A percentile compares a stretch with the other conserved stretches of the same genome.
phyloP scores from a whole-genome alignment of 2,888 invertebrate species.

The Orthosia cruda region DNA sequence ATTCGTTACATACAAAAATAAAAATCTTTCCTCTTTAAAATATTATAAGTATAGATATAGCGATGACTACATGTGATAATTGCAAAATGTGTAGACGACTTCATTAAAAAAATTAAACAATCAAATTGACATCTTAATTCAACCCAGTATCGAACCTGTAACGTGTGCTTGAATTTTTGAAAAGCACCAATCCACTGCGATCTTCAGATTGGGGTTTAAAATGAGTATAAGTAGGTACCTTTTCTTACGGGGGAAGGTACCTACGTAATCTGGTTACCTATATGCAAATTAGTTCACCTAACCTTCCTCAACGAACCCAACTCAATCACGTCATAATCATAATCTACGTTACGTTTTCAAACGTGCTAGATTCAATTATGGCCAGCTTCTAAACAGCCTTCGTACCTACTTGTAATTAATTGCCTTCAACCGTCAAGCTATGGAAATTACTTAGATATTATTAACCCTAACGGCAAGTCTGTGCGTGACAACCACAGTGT shows the following conservation, averaged over 20 bases:
- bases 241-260: no score
- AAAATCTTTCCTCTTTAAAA: no score
- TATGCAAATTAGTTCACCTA: conserved; percentile 9
- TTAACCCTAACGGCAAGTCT: conserved; percentile 5
- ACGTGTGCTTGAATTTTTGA: background rate
- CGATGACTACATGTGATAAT: no score
- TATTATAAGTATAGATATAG: no score
- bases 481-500: conserved; percentile 12
- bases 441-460: conserved; percentile 12
- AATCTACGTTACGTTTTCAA: conserved; percentile 5
- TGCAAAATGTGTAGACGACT: no score
- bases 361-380: conserved; percentile 6
- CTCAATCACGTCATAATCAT: conserved; percentile 6
- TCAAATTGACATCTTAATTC: no score
- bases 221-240: background rate
- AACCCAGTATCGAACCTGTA: background rate
- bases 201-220: background rate
- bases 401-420: conserved; percentile 34
- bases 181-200: background rate
- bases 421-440: conserved; percentile 8
- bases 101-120: no score
- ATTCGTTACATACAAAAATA: no score
- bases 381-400: conserved; percentile 15
- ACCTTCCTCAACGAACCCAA: conserved; percentile 21
- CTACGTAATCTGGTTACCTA: no score